Base-by-base conservation (phyloP, 37 sponge, comb jelly and placozoan species). In the Diacarnus erythraeanus region DNA sequence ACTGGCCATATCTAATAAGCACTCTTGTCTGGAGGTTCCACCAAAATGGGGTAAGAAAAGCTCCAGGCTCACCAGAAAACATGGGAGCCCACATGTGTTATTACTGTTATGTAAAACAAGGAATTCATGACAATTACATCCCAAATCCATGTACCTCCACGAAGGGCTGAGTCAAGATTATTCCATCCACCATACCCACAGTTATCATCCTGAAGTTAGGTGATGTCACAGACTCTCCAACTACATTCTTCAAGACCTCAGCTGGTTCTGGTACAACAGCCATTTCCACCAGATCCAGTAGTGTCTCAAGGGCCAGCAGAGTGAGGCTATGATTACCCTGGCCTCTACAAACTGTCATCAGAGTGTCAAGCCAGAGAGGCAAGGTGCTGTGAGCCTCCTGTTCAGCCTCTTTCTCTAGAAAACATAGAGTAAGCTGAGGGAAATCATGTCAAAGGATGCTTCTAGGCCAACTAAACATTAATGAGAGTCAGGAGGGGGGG, bases 231-330 rank as follows among this genome's bases (percentile, higher is more conserved):
- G 21, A 47, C 51, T 15, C 51, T 47, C 51, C 51, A 47, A 47
- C 51, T 47, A 12, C 10, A 47, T 47, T n/a, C n/a, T n/a, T n/a
- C n/a, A n/a, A n/a, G n/a, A n/a, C n/a, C n/a, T n/a, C n/a, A n/a
- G n/a, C 60, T 3, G 60, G 15, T 31, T 65, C 33, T 18, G 66
- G 2, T 3, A 3, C 3, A 8, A 30, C 17, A 2, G 66, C 66
- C 66, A 57, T 35, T 42, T 77, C 64, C 42, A 60, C 61, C 42
- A 77, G 64, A n/a, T 30, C 18, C 39, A 77, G 64, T 33, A 77
- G 77, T 21, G 77, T 77, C 61, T 77, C 64, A 25, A 77, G 35
- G 2, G 61, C 40, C 10, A 27, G 4, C 34, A 74, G 58, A 74
- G 26, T 57, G 27, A 74, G 18, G 64, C 64, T 15, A 27, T 23